Evolutionary conservation across 2,888 invertebrate genomes (phyloP).

Genomic region (Tinea pellionella): DNA sequence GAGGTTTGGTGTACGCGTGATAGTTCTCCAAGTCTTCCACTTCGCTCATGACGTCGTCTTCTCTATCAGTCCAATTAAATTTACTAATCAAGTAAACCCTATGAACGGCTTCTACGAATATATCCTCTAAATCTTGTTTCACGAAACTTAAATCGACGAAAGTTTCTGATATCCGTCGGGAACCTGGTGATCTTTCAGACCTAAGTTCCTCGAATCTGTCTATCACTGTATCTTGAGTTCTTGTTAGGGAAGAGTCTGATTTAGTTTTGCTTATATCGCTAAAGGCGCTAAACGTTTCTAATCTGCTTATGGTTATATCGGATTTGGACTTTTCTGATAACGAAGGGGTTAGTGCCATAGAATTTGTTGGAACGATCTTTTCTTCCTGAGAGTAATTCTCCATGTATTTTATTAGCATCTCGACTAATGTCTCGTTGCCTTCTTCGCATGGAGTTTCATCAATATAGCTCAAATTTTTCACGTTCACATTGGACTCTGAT

Average conservation of each 20-base stretch:
- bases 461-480: slow-evolving; percentile 47
- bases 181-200: slow-evolving; percentile 30
- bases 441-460: slow-evolving; percentile 61
- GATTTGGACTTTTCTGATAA: slow-evolving; percentile 60
- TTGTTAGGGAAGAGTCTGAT: slow-evolving; percentile 57
- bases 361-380: slow-evolving; percentile 30
- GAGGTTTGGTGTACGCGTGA: slow-evolving; percentile 51
- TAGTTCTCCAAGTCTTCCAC: slow-evolving; percentile 55
- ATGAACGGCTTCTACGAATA: slow-evolving; percentile 43
- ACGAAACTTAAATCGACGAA: slow-evolving; percentile 50
- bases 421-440: slow-evolving; percentile 47
- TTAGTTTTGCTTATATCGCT: slow-evolving; percentile 61
- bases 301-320: slow-evolving; percentile 53
- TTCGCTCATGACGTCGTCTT: slow-evolving; percentile 41
- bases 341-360: slow-evolving; percentile 36
- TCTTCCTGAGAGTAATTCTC: slow-evolving; percentile 44
- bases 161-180: slow-evolving; percentile 52
- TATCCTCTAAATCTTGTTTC: slow-evolving; percentile 50
- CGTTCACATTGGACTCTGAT: slow-evolving; percentile 49
- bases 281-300: slow-evolving; percentile 52
- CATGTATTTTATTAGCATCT: slow-evolving; percentile 60
- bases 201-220: slow-evolving; percentile 36
- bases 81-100: slow-evolving; percentile 35
- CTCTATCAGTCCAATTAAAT: slow-evolving; percentile 17
- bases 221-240: slow-evolving; percentile 58